phyloP scores from a whole-genome alignment of 2,797 vertebrate genomes.

The Rhinoraja longicauda region DNA sequence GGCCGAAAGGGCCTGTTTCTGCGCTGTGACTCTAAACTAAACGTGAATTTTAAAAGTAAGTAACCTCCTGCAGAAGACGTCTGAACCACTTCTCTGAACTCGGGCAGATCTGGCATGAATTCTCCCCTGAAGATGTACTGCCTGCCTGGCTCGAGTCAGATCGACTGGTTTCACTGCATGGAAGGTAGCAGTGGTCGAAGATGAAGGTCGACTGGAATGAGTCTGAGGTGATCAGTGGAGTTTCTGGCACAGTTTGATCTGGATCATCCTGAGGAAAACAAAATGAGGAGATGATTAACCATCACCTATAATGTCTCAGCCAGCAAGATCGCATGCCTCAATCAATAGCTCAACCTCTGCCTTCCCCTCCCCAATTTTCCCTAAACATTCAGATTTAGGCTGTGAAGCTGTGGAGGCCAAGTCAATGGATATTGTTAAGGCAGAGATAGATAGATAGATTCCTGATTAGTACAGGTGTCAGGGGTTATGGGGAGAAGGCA shows the following conservation, averaged over 20 bases:
- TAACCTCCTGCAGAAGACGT: slow-evolving; percentile 32
- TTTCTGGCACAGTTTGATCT: not conserved
- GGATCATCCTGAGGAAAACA: slow-evolving; percentile 9
- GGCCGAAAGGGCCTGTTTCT: too few relatives aligned
- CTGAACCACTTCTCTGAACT: slow-evolving; percentile 8
- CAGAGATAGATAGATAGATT: too few relatives aligned
- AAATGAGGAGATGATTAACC: not conserved
- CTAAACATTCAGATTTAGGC: not conserved
- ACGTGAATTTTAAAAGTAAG: too few relatives aligned
- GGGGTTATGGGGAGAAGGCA: too few relatives aligned
- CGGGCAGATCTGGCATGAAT: slow-evolving; percentile 25
- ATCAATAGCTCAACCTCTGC: not conserved
- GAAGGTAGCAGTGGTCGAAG: slow-evolving; percentile 51
- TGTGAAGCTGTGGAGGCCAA: not conserved
- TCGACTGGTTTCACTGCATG: slow-evolving; percentile 41
- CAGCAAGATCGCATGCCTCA: not conserved
- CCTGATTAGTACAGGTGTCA: too few relatives aligned
- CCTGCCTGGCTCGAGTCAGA: not conserved
- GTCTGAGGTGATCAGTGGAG: not conserved
- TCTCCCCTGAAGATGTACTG: slow-evolving; percentile 22
- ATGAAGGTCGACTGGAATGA: slow-evolving; percentile 41
- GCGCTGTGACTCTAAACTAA: too few relatives aligned
- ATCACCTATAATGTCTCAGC: not conserved
- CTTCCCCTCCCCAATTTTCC: not conserved
- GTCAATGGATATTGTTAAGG: too few relatives aligned